Percentiles rank a stretch among this genome's conserved stretches.
phyloP scores from a whole-genome alignment of 2,888 invertebrate genomes.

The Eristalis pertinax region DNA sequence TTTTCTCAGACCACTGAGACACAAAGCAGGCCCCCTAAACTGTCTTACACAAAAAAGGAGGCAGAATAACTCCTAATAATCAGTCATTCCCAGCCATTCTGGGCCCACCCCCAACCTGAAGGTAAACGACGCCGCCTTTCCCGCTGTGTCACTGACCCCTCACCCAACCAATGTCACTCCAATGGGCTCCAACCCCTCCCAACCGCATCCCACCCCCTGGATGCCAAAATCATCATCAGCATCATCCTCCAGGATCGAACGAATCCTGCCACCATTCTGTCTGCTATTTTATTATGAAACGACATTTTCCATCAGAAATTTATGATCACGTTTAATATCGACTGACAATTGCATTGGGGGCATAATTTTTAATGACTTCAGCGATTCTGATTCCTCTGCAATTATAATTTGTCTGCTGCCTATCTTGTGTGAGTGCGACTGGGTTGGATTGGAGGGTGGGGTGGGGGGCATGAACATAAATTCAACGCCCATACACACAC shows the following conservation, averaged over 20 bases:
- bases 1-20: no score
- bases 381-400: slow-evolving; percentile 61
- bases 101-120: no score
- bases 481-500: no score
- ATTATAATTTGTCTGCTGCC: slow-evolving; percentile 55
- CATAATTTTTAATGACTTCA: slow-evolving; percentile 72
- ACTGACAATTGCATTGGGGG: slow-evolving; percentile 72
- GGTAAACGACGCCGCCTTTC: no score
- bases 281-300: slow-evolving; percentile 62
- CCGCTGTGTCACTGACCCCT: no score
- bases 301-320: slow-evolving; percentile 71
- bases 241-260: slow-evolving; percentile 32
- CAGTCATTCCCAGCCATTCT: no score
- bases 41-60: no score
- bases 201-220: not conserved
- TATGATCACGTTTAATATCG: slow-evolving; percentile 72
- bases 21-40: no score
- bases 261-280: slow-evolving; percentile 54
- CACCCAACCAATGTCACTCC: not conserved
- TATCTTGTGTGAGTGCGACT: not conserved
- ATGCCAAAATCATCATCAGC: slow-evolving; percentile 31
- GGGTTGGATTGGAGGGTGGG: not conserved
- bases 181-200: no score
- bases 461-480: slow-evolving; percentile 42
- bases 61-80: no score